Conservation (phyloP, 2,113 vertebrate species). For the Sebastes schlegelii region DNA sequence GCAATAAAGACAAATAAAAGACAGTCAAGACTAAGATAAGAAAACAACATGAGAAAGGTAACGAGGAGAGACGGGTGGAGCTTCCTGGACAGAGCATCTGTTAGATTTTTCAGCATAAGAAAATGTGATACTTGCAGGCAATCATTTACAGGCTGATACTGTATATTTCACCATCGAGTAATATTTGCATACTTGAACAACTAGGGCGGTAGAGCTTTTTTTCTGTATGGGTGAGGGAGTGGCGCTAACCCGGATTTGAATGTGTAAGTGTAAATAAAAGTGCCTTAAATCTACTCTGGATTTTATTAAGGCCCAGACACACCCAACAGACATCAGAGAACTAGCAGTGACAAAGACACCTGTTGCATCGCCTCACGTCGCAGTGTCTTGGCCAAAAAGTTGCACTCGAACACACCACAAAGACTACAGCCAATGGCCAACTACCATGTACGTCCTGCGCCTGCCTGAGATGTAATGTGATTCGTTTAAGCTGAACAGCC, state of each 20-base stretch:
- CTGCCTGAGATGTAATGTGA: too few relatives aligned
- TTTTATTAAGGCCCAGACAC: neutral
- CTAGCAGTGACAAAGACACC: too few relatives aligned
- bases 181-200: neutral
- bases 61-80: neutral
- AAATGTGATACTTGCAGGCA: neutral
- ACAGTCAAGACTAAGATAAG: neutral
- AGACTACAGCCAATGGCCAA: too few relatives aligned
- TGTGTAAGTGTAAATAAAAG: neutral
- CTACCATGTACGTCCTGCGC: too few relatives aligned
- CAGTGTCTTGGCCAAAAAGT: too few relatives aligned
- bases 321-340: too few relatives aligned
- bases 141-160: conserved; percentile 4
- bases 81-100: neutral
- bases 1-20: conserved; percentile 42
- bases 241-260: neutral
- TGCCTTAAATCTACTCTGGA: neutral
- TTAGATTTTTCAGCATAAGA: neutral
- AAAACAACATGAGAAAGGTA: neutral
- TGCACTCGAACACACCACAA: too few relatives aligned
- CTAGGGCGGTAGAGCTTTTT: neutral
- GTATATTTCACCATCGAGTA: neutral
- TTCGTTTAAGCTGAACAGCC: too few relatives aligned
- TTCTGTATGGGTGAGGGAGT: neutral
- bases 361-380: too few relatives aligned